Evolutionary conservation across 1,140 invertebrate genomes (phyloP).

Genomic region (Lineus longissimus): DNA sequence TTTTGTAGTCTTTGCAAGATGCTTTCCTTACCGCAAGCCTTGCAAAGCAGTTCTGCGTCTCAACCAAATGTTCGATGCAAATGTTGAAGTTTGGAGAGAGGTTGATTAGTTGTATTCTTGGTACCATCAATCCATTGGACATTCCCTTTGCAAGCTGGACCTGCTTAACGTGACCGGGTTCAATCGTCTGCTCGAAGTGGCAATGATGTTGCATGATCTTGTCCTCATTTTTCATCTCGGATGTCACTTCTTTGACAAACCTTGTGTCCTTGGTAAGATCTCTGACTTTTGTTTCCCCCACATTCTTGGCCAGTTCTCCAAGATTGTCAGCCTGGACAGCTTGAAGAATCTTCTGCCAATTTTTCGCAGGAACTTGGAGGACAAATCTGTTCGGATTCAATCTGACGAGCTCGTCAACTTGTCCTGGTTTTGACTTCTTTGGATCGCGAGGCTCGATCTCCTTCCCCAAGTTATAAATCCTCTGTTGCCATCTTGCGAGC

Average conservation of each 20-base stretch:
- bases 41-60: slow-evolving; percentile 30
- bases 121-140: slow-evolving; percentile 27
- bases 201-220: slow-evolving; percentile 27
- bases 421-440: too few species aligned
- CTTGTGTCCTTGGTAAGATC: neutral
- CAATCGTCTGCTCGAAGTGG: slow-evolving; percentile 29
- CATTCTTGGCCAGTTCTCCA: neutral
- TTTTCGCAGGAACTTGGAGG: slow-evolving; percentile 31
- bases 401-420: slow-evolving; percentile 11
- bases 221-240: slow-evolving; percentile 28
- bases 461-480: slow-evolving; percentile 30
- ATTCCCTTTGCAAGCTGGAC: slow-evolving; percentile 31
- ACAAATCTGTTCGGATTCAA: slow-evolving; percentile 36
- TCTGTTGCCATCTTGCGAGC: slow-evolving; percentile 31
- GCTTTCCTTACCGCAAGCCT: slow-evolving; percentile 8
- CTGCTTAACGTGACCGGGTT: slow-evolving; percentile 24
- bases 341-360: slow-evolving; percentile 31
- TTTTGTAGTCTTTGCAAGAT: slow-evolving; percentile 19
- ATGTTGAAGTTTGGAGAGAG: slow-evolving; percentile 35
- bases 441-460: neutral
- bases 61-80: slow-evolving; percentile 39
- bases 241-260: slow-evolving; percentile 30
- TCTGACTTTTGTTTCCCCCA: slow-evolving; percentile 18
- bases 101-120: slow-evolving; percentile 39
- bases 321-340: neutral